Evolutionary conservation across 2,888 invertebrate species (phyloP).

Genomic region (Caenorhabditis sulstoni): DNA sequence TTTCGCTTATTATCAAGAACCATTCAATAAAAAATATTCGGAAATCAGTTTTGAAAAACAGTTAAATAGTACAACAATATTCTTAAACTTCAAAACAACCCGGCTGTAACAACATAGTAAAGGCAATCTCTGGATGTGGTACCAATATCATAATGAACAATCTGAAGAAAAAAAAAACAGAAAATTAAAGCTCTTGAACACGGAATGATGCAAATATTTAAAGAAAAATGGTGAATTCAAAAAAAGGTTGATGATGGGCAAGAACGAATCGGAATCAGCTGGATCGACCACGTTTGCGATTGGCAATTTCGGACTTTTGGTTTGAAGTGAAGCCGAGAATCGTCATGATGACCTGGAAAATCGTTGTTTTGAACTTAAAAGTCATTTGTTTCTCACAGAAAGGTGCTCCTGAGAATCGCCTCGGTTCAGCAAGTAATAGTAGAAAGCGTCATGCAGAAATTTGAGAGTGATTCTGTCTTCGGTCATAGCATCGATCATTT

Average conservation of each 20-base stretch:
- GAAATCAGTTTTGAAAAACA: conserved; percentile 8
- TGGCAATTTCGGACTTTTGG: conserved; percentile 77
- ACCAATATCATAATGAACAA: conserved; percentile 22
- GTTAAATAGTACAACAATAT: conserved; percentile 10
- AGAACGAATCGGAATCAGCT: conserved; percentile 22
- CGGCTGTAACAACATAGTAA: conserved; percentile 32
- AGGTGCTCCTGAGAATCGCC: conserved; percentile 90
- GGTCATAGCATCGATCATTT: conserved; percentile 63
- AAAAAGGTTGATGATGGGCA: background rate
- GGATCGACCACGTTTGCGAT: conserved; percentile 56
- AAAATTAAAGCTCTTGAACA: conserved; percentile 48
- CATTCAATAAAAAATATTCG: conserved; percentile 16
- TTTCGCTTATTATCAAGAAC: conserved; percentile 21
- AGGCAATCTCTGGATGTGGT: conserved; percentile 27
- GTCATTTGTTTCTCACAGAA: conserved; percentile 78
- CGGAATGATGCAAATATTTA: conserved; percentile 35
- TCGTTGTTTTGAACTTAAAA: background rate
- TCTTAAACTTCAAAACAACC: conserved; percentile 20
- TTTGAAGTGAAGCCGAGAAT: conserved; percentile 84
- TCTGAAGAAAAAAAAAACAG: no score
- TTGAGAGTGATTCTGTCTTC: conserved; percentile 94
- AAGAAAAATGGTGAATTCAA: background rate
- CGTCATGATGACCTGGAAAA: conserved; percentile 88
- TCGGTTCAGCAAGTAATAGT: conserved; percentile 91
- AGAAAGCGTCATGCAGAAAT: conserved; percentile 93